phyloP scores from a whole-genome alignment of 2,797 vertebrate genomes.

The Tangara arthus region DNA sequence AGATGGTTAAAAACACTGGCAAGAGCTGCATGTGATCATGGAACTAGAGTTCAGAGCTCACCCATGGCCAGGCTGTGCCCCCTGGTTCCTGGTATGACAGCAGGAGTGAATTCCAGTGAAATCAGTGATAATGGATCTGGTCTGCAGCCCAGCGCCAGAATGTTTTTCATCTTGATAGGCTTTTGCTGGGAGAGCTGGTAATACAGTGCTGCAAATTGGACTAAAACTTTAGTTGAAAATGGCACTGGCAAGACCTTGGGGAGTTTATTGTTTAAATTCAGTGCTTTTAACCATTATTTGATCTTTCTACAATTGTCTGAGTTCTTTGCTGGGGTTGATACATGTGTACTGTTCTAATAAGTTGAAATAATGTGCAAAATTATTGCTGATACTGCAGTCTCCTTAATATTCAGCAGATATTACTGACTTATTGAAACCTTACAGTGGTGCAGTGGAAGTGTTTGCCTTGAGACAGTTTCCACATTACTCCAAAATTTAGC shows the following conservation, averaged over 20 bases:
- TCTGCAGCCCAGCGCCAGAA: background rate
- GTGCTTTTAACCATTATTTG: background rate
- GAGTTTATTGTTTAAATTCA: background rate
- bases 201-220: background rate
- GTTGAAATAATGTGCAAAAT: background rate
- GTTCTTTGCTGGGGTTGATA: background rate
- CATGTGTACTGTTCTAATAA: fast-evolving
- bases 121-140: background rate
- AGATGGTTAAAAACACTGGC: background rate
- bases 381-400: background rate
- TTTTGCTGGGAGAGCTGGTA: background rate
- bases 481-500: background rate
- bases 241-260: background rate
- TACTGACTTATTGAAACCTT: background rate
- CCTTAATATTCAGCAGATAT: background rate
- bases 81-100: background rate
- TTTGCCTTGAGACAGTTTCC: background rate
- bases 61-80: background rate
- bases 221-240: background rate
- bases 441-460: background rate
- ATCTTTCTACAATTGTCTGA: background rate
- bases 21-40: fast-evolving
- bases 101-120: background rate
- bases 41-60: background rate
- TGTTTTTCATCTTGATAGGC: background rate